Conservation (phyloP, 2,888 invertebrate species). For the Ectobius pallidus region DNA sequence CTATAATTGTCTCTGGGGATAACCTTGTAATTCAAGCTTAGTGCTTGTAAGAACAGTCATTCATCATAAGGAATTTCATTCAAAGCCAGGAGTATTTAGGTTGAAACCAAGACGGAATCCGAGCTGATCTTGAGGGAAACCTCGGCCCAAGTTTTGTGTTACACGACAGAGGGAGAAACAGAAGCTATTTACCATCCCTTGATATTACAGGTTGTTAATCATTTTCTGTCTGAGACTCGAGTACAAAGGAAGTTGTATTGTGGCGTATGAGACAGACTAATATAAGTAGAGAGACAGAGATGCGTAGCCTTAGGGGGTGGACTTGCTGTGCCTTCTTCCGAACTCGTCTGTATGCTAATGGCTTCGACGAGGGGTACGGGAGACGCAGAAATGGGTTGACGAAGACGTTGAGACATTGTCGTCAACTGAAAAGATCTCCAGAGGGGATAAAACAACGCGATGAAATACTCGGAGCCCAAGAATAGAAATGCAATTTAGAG, state of each 20-base stretch:
- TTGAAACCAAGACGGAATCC: too few relatives aligned
- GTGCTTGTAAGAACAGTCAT: too few relatives aligned
- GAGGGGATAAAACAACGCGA: background rate
- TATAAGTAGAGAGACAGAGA: too few relatives aligned
- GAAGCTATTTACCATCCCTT: background rate
- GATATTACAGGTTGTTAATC: background rate
- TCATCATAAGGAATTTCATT: too few relatives aligned
- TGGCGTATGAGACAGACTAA: too few relatives aligned
- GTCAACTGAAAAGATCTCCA: background rate
- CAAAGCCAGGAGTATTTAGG: background rate
- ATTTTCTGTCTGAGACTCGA: background rate
- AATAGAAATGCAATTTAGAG: background rate
- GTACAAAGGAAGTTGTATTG: background rate
- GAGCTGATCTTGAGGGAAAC: background rate
- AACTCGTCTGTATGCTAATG: slow-evolving; percentile 23
- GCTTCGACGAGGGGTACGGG: background rate
- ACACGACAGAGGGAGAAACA: background rate
- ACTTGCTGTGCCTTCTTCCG: slow-evolving; percentile 3
- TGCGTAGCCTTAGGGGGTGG: background rate
- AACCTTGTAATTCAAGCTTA: too few relatives aligned
- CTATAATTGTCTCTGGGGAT: too few relatives aligned
- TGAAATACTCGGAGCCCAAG: background rate
- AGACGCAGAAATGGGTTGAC: background rate
- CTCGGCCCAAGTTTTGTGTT: background rate
- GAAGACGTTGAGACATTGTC: background rate